Evolutionary conservation across 2,888 invertebrate genomes (phyloP), one percentile per base, ranked within the genome.

Genomic region (Gymnocheta viridis): DNA sequence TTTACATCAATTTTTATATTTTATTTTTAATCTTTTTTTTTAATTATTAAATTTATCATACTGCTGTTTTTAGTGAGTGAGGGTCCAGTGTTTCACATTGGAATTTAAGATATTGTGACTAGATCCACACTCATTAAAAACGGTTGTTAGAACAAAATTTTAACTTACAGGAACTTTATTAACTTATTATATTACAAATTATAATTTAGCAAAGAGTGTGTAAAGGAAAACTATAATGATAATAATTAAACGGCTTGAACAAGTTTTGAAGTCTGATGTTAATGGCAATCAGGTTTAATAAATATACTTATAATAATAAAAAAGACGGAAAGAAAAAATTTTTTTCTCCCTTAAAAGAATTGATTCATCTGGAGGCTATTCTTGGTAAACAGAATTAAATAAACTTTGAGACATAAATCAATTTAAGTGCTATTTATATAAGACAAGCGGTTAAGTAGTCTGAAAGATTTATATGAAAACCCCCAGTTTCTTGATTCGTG

Each of bases 121-220:
- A 92, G 92, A 92, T 92, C 92, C 92, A 92, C 92, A 92, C 92
- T 92, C 92, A 92, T 92, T 92, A 92, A 92, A 89, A 92, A 92
- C 91, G 91, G 90, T 88, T 88, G 90, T 90, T 88, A 85, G 85
- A 84, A 86, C 89, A 86, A 44, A 78, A 72, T 54, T 22, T 66
- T 27, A 47, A 49, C 4, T 6, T 3, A 54, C 4, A 24, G 51
- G 22, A 14, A 22, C 24, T 41, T 41, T 1, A 5, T 47, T 0
- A 7, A 19, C 6, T 6, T 47, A 19, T 32, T 5, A 32, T 32
- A 32, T 32, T 19, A 19, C 2, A 7, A 47, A 19, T n/a, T 49
- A 7, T 7, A 9, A 22, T 49, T 49, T 1, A 10, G 22, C 51
- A 51, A 51, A 51, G 14, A 70, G 49, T 62, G 41, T 2, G 10